A percentile compares a stretch with the other conserved stretches of the same genome.
These are phyloP conservation scores for Drymonia ruficornis DNA, from an alignment of 2,888 invertebrate genomes.

Conservation along the genomic window DNA sequence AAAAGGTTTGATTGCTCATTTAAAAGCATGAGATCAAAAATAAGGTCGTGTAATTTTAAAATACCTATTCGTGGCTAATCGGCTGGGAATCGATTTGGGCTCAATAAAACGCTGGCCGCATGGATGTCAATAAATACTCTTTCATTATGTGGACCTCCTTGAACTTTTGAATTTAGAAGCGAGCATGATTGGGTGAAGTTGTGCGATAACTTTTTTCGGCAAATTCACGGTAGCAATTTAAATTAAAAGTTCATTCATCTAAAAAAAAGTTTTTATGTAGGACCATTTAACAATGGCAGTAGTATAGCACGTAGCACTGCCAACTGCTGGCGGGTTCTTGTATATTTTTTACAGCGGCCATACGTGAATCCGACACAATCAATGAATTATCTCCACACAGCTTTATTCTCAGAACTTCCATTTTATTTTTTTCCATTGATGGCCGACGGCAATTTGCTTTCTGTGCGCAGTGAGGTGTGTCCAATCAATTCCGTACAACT, in stretches of 20 bases:
- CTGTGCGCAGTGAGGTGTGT: constrained; percentile 34
- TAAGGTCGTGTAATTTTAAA: constrained; percentile 36
- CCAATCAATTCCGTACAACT: constrained; percentile 40
- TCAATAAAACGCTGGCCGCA: constrained; percentile 20
- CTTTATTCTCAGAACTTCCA: constrained; percentile 20
- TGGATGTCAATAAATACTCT: constrained; percentile 11
- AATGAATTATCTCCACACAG: constrained; percentile 23
- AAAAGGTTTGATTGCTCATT: constrained; percentile 43
- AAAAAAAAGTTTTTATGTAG: no score
- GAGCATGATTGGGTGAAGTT: constrained; percentile 4
- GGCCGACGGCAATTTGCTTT: constrained; percentile 40
- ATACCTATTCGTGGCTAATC: constrained; percentile 38
- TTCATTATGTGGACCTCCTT: constrained; percentile 12
- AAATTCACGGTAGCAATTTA: not conserved
- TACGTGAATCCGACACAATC: constrained; percentile 15
- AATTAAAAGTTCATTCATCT: constrained; percentile 1
- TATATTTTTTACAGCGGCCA: constrained; percentile 3
- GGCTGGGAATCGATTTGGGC: constrained; percentile 28
- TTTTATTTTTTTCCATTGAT: constrained; percentile 19
- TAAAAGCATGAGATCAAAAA: constrained; percentile 28
- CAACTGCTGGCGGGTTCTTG: constrained; percentile 1
- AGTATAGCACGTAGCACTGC: not conserved
- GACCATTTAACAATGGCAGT: not conserved
- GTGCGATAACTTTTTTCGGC: no score
- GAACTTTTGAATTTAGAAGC: constrained; percentile 19